Evolutionary conservation across 92 coral and sea anemone genomes (phyloP).

Genomic region (Porites evermanni): DNA sequence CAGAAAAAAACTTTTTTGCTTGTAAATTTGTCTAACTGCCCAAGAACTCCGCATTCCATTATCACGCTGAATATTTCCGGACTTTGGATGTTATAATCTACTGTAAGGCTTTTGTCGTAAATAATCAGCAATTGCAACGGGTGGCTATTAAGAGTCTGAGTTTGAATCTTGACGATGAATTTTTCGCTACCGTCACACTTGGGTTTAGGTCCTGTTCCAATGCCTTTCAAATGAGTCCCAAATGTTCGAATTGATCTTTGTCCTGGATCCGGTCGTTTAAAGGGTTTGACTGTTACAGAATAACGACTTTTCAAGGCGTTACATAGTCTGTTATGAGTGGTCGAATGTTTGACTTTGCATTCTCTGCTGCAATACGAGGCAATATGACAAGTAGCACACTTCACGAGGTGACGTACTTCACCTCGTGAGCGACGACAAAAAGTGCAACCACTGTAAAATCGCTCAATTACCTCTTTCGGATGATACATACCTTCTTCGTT

Average conservation of each 20-base stretch:
- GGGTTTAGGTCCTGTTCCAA: constrained; percentile 48
- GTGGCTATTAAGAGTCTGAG: constrained; percentile 52
- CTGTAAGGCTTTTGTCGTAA: constrained; percentile 53
- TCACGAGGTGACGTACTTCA: constrained; percentile 3
- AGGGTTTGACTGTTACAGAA: constrained; percentile 48
- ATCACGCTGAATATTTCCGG: constrained; percentile 70
- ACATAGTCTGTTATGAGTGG: constrained; percentile 61
- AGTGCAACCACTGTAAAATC: constrained; percentile 21
- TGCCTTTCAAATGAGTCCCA: constrained; percentile 43
- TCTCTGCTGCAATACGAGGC: constrained; percentile 67
- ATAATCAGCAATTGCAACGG: no score
- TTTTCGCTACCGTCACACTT: constrained; percentile 26
- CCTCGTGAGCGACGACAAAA: constrained; percentile 42
- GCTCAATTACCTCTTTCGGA: constrained; percentile 40
- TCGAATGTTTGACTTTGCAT: constrained; percentile 52
- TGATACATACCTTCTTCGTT: constrained; percentile 45
- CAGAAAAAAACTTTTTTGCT: constrained; percentile 76
- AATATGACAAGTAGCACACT: constrained; percentile 53
- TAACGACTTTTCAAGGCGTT: constrained; percentile 35
- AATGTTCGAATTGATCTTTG: neutral
- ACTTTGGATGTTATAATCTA: constrained; percentile 61
- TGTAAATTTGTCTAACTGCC: constrained; percentile 41
- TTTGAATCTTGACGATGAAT: constrained; percentile 73
- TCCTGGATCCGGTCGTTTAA: neutral
- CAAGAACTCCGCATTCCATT: constrained; percentile 87